A percentile compares a stretch with the other conserved stretches of the same genome.
Evolutionary conservation across 2,113 vertebrate species (phyloP).

Genomic region (Sapajus apella): DNA sequence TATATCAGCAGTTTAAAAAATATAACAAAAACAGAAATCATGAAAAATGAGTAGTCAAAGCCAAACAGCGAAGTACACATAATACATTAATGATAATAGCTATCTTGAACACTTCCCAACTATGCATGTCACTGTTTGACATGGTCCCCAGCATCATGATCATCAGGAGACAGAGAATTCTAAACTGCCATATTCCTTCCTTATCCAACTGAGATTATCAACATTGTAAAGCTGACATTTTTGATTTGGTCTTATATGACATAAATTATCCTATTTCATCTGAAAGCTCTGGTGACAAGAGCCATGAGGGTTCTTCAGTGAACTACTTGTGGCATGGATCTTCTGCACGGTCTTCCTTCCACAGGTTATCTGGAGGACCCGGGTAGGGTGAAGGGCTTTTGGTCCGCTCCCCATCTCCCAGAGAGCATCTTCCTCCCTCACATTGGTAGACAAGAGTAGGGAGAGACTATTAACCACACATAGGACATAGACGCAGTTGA

Average conservation of each 20-base stretch:
- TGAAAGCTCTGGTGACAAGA: slow-evolving; percentile 34
- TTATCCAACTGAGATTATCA: not conserved
- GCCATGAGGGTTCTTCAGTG: not conserved
- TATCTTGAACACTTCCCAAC: not conserved
- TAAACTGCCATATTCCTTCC: not conserved
- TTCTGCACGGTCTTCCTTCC: not conserved
- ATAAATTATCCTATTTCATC: not conserved
- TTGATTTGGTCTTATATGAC: not conserved
- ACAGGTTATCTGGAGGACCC: not conserved
- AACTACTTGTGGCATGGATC: not conserved
- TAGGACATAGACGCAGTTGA: not conserved
- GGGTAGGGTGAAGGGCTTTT: not conserved
- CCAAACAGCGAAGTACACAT: not conserved
- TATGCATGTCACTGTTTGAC: not conserved
- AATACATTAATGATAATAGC: not conserved
- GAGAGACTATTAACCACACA: not conserved
- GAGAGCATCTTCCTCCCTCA: not conserved
- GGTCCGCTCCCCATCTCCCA: not conserved
- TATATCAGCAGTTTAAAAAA: not conserved
- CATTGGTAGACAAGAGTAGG: not conserved
- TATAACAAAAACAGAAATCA: not conserved
- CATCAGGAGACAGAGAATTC: not conserved
- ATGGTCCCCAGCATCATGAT: not conserved
- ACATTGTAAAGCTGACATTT: not conserved
- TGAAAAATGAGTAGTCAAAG: not conserved